Percentiles rank a stretch among this genome's conserved stretches.
phyloP scores from a whole-genome alignment of 92 coral and sea anemone species.

The Plumapathes pennacea region DNA sequence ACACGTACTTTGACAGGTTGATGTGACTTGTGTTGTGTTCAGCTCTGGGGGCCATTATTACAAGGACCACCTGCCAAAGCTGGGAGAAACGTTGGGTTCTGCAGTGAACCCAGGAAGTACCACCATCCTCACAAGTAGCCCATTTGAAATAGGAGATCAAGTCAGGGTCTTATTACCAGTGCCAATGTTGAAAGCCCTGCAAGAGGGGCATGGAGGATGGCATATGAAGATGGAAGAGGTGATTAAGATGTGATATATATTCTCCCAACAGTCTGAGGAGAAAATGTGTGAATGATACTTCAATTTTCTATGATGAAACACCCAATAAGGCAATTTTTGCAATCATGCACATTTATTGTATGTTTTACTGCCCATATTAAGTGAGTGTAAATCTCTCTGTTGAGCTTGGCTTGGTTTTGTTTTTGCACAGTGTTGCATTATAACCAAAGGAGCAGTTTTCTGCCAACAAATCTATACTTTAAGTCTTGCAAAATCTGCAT shows the following conservation, averaged over 20 bases:
- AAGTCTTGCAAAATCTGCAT: no score
- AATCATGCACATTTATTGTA: background rate
- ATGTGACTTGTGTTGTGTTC: constrained; percentile 31
- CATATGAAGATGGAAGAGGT: constrained; percentile 81
- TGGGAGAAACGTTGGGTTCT: constrained; percentile 52
- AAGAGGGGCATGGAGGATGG: constrained; percentile 80
- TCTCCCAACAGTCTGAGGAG: no score
- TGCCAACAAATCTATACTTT: no score
- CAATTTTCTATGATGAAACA: background rate
- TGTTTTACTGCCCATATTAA: no score
- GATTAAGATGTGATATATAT: no score
- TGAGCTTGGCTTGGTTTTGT: no score
- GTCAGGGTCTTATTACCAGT: constrained; percentile 32
- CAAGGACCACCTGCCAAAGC: constrained; percentile 71
- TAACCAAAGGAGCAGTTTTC: no score
- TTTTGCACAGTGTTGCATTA: no score
- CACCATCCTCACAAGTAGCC: background rate
- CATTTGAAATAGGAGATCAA: constrained; percentile 43
- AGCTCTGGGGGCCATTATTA: constrained; percentile 58
- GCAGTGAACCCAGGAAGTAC: background rate
- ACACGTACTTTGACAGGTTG: constrained; percentile 74
- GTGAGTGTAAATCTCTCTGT: no score
- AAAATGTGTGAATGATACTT: no score
- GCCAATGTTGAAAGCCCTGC: constrained; percentile 44
- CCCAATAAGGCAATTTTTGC: background rate